Evolutionary conservation across 2,888 invertebrate genomes (phyloP), one percentile per base, ranked within the genome.

Genomic region (Allygus modestus): DNA sequence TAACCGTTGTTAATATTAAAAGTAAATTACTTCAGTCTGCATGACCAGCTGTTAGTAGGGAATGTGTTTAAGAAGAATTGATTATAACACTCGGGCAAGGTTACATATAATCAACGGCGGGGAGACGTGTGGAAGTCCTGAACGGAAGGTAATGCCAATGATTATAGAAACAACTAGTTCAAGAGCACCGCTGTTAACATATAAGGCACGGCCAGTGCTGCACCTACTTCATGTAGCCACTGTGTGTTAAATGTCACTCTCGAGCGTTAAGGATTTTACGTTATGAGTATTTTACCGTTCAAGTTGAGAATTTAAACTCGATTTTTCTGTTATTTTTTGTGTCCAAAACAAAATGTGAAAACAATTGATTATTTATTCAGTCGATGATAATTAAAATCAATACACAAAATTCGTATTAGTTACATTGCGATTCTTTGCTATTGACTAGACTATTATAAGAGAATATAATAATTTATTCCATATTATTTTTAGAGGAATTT

Each of bases 121-220:
- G 9, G 20, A 37, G 20, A 58, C 58, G 58, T 58, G 58, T 58
- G 23, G 58, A 58, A n/a, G 58, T 23, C 58, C 58, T 23, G 58
- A 58, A 58, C 58, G 58, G 58, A 58, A 58, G 58, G 58, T 58
- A 58, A 58, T 58, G 58, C 58, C 58, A 58, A 58, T 58, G 58
- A 58, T 58, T 58, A 58, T 58, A 58, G 58, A 58, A 58, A 58
- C 58, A 58, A 23, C 58, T 58, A 58, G 58, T 58, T 58, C 58
- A 58, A 58, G 58, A 58, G 1, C 58, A 58, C 23, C 23, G 23
- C 23, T 12, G 46, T 46, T 58, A 58, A 58, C 58, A 58, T 58
- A 58, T 58, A 58, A 58, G 58, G 58, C 12, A 58, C 12, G 23
- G 12, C 58, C 23, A 58, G 23, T 1, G 58, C 58, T 58, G 58